Base-by-base conservation (phyloP, 2,888 invertebrate genomes). In the Oscheius sp. region DNA sequence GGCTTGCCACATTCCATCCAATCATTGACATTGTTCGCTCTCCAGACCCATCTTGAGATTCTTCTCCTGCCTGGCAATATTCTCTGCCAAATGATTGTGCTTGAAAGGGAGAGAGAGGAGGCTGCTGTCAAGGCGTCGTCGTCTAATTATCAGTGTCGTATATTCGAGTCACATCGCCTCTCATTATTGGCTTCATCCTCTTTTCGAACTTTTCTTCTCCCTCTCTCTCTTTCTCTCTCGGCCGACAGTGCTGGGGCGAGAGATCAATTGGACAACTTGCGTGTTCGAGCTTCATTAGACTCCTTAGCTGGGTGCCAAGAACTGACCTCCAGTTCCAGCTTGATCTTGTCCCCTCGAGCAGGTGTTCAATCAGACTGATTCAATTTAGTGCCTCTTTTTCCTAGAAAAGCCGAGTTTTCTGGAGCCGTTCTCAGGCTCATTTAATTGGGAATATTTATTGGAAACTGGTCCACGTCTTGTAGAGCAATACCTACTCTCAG, bases 111-210 rank as follows among this genome's bases (percentile, higher is more conserved):
- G 42, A 21, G 21, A 21, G 21, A 21, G 21, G 33, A 58, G 60
- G 63, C 50, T 32, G 63, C 13, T 48, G 48, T 7, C 42, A 7
- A 42, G 63, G 63, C 50, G 63, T 50, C 63, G 33, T 68, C 68
- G 53, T 68, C 68, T 68, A 68, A 68, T 68, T 68, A 68, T 68
- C 68, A 68, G 68, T 68, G 68, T 68, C 68, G 68, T 53, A 21
- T 21, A 68, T 68, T 68, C 68, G 68, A 55, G 37, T 68, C 68
- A 68, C 68, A 68, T 68, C 53, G 68, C 68, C 53, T 68, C 68
- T 68, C 53, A 68, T 68, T 68, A 68, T 68, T 68, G 68, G 55
- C 68, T 55, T 68, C 68, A 68, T 68, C 68, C 68, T 51, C 53
- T 53, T 21, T 21, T 50, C 9, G 63, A 32, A 32, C 51, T 48